Conservation (phyloP, 2,797 vertebrate species). For the Catamblyrhynchus diadema region DNA sequence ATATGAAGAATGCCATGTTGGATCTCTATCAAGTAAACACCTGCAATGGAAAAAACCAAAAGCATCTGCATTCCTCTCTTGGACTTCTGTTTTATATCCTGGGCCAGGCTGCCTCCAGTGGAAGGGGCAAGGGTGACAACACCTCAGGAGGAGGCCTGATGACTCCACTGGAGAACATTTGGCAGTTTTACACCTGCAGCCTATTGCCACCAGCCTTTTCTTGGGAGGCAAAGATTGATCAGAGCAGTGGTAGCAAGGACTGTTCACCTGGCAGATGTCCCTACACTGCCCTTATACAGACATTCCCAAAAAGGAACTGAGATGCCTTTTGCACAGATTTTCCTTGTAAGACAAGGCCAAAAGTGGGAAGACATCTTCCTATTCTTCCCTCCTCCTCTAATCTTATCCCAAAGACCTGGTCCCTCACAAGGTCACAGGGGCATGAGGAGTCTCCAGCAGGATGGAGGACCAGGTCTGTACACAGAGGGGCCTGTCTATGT, state of each 20-base stretch:
- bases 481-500: background rate
- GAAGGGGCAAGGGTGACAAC: background rate
- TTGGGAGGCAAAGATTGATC: background rate
- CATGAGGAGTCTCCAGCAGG: background rate
- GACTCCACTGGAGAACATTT: background rate
- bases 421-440: background rate
- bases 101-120: background rate
- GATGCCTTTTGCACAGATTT: background rate
- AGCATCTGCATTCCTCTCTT: background rate
- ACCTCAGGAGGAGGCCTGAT: background rate
- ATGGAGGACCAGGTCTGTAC: background rate
- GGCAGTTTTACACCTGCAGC: rapidly evolving
- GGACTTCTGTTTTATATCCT: background rate
- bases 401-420: background rate
- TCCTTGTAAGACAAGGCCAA: background rate
- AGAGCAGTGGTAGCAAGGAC: background rate
- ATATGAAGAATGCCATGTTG: background rate
- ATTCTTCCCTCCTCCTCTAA: background rate
- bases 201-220: background rate
- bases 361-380: background rate
- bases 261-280: background rate
- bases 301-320: background rate
- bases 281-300: background rate
- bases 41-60: background rate
- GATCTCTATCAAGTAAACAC: rapidly evolving